These are phyloP conservation scores for Oryzias sinensis DNA, from an alignment of 2,797 vertebrate species.

Conservation along the genomic window DNA sequence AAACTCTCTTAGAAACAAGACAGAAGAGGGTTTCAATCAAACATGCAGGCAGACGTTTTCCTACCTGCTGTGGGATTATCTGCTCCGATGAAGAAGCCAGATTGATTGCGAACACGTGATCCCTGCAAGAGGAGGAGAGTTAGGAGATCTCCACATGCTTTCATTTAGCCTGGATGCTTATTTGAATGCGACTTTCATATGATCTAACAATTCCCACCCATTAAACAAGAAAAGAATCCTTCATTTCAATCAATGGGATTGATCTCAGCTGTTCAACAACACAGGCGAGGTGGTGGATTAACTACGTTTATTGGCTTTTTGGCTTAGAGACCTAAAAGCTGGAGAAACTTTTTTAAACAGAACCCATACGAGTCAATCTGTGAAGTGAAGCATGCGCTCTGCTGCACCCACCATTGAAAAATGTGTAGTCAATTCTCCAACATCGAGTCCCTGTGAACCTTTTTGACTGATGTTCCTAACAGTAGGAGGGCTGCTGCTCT, in stretches of 20 bases:
- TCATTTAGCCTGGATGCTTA: neutral
- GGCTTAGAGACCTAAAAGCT: conserved; percentile 15
- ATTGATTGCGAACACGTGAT: conserved; percentile 91
- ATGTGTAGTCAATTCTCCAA: conserved; percentile 43
- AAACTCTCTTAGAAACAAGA: neutral
- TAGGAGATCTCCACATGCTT: conserved; percentile 3
- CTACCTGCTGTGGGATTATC: conserved; percentile 87
- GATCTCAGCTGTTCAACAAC: conserved; percentile 23
- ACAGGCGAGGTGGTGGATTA: conserved; percentile 21
- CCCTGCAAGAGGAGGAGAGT: conserved; percentile 73
- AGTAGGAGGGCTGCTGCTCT: conserved; percentile 13
- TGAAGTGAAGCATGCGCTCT: conserved; percentile 29
- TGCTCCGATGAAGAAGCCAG: conserved; percentile 79
- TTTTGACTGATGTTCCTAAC: conserved; percentile 40
- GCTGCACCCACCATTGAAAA: conserved; percentile 49
- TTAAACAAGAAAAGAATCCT: conserved; percentile 5
- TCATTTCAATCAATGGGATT: neutral
- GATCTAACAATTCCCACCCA: conserved; percentile 11
- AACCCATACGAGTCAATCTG: conserved; percentile 31
- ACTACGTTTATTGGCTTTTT: conserved; percentile 26
- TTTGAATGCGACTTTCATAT: conserved; percentile 4
- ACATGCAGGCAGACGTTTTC: conserved; percentile 15
- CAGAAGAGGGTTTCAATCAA: neutral
- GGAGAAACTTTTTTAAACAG: conserved; percentile 27
- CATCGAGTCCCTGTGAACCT: conserved; percentile 37